Base-by-base conservation (phyloP, 2,797 vertebrate genomes). In the Thaleichthys pacificus region DNA sequence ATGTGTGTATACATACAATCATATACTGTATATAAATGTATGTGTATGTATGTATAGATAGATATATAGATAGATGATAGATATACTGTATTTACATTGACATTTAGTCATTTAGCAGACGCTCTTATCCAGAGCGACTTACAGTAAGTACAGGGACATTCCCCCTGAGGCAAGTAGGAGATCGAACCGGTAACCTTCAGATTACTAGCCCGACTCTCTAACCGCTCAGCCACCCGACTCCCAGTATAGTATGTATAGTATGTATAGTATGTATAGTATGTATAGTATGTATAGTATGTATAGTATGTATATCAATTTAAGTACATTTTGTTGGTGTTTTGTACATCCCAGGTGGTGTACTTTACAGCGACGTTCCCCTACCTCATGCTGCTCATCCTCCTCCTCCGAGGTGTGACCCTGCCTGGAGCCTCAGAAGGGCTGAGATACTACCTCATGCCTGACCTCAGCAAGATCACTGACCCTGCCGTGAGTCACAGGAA, bases 341-440 rank as follows among this genome's bases (percentile, higher is more conserved):
- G 24, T 83, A 24, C 72, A 22, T 73, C 54, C 2, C 80, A 99
- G 97, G 96, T 97, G 0, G 96, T 97, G 61, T 99, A 98, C 80
- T 94, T 98, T 88, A 98, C 97, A 0, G 96, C 95, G 4, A 96
- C 95, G 0, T 96, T 98, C 61, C 97, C 97, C 0, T 98, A 97
- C 0, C 22, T 95, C 83, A 93, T 98, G 94, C 88, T 99, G 2
- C 4, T 97, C 62, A 85, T 97, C 80, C 90, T 99, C 22, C 93
- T 98, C 80, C 47, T 97, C 62, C 94, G 97, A 49, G 97, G 96
- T 1, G 79, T 96, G 72, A 95, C 94, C 0, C 93, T 98, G 4
- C 97, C 97, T 0, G 97, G 97, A 7, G 95, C 97, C 14, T 80
- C 56, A 0, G 77, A 89, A 0, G 97, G 97, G 3, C 92, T 99